These are phyloP conservation scores for Eupithecia subfuscata DNA, from an alignment of 2,888 invertebrate species.

Conservation along the genomic window DNA sequence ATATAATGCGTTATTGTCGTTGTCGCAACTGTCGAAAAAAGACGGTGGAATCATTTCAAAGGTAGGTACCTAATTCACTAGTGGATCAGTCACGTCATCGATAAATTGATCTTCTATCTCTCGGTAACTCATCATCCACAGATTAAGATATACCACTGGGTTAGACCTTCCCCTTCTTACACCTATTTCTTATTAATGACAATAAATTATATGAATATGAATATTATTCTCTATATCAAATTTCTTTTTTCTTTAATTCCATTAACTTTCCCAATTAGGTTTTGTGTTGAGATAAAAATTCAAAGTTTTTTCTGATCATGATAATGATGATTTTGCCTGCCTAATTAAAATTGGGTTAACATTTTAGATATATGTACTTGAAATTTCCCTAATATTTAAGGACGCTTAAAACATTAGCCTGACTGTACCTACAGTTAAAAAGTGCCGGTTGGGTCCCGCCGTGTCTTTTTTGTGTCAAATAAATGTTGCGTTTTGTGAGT, in stretches of 20 bases:
- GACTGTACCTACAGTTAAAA: constrained; percentile 28
- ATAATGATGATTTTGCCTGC: neutral
- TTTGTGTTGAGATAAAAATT: neutral
- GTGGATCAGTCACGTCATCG: neutral
- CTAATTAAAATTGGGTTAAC: neutral
- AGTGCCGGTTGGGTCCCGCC: constrained; percentile 29
- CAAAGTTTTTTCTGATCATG: neutral
- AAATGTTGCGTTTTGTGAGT: constrained; percentile 37
- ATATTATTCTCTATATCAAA: neutral
- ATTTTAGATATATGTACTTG: neutral
- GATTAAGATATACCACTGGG: neutral
- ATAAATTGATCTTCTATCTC: neutral
- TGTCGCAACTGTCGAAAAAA: neutral
- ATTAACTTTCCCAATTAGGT: neutral
- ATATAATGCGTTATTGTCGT: neutral
- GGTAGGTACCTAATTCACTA: neutral
- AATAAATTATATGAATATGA: too few relatives aligned
- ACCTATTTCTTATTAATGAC: neutral
- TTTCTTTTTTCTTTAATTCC: neutral
- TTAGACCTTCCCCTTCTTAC: neutral
- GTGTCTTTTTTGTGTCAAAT: constrained; percentile 44
- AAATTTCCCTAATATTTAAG: neutral
- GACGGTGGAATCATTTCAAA: neutral
- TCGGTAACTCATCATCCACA: neutral
- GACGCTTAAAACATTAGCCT: neutral